Base-by-base conservation (phyloP, 1,140 invertebrate genomes). In the Matsumurasca onukii region DNA sequence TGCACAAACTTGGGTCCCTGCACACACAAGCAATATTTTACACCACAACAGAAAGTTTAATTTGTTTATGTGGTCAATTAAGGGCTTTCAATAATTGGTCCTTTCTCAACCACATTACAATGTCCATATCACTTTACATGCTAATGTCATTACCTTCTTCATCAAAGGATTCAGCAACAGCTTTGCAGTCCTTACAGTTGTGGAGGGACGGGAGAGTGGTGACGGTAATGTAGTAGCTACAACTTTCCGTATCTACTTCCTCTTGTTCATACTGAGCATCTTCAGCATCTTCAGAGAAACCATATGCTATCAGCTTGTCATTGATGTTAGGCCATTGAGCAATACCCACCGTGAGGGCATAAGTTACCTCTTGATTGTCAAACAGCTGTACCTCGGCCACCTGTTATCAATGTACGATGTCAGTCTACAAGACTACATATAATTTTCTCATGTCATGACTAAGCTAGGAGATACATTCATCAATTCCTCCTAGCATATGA, bases 291-390 rank as follows among this genome's bases (percentile, higher is more conserved):
- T 79, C 87, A 86, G 86, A 85, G 71, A 86, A 83, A 52, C 89
- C 89, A 78, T 88, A 88, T 71, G 90, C 84, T 9, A 90, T 79
- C 45, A 90, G 78, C 75, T 86, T 86, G 67, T 82, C 81, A 48
- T 81, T 78, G 73, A 89, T 86, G 71, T 83, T 84, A 48, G 88
- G 86, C 89, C 89, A 90, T 75, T 90, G 88, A 74, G 86, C 88
- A 72, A 90, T 84, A 69, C 85, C 81, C 70, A 91, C 84, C 71
- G 82, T 85, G 29, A 90, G 77, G 72, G 86, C 84, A 69, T 83
- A 82, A 62, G 80, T 80, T 51, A 90, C 83, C 52, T 83, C 85
- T 72, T 85, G 82, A 75, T 88, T 87, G 65, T 85, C 86, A 81
- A 91, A 91, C 20, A 91, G 78, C 65, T 82, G 82, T 9, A 90